These are phyloP conservation scores for Sympetrum striolatum DNA, from an alignment of 2,888 invertebrate species.

Conservation along the genomic window DNA sequence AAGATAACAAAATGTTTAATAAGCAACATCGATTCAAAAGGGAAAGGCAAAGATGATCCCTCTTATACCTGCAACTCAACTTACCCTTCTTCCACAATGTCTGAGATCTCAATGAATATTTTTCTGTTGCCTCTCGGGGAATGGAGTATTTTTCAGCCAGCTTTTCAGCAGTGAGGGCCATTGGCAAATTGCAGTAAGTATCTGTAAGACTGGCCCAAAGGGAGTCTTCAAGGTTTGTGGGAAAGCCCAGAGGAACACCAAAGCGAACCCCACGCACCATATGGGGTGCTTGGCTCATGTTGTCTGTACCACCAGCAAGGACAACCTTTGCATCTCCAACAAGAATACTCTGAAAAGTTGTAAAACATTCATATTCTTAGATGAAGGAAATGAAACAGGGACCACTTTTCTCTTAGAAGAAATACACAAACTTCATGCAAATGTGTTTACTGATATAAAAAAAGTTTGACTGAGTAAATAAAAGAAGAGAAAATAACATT, in stretches of 20 bases:
- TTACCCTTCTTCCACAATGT: constrained; percentile 84
- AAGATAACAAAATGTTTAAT: no score
- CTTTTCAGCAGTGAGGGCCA: constrained; percentile 96
- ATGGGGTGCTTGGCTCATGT: constrained; percentile 93
- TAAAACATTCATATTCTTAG: no score
- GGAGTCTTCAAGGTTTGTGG: constrained; percentile 82
- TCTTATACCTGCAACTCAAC: constrained; percentile 36
- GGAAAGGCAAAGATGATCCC: neutral
- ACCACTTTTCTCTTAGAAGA: no score
- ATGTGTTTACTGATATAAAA: no score
- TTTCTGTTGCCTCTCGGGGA: constrained; percentile 82
- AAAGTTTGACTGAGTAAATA: no score
- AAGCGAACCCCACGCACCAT: constrained; percentile 84
- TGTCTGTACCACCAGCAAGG: constrained; percentile 91
- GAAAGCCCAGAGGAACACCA: constrained; percentile 83
- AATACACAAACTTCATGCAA: no score
- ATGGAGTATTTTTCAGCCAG: constrained; percentile 85
- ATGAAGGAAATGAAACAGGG: no score
- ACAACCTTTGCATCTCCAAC: constrained; percentile 85
- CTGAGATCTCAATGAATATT: constrained; percentile 85
- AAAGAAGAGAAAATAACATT: no score
- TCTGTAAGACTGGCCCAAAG: constrained; percentile 91
- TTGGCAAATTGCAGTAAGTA: constrained; percentile 86
- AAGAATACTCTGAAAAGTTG: constrained; percentile 74
- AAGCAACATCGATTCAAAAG: no score